phyloP scores from a whole-genome alignment of 1,140 invertebrate genomes.

The Atta texana region DNA sequence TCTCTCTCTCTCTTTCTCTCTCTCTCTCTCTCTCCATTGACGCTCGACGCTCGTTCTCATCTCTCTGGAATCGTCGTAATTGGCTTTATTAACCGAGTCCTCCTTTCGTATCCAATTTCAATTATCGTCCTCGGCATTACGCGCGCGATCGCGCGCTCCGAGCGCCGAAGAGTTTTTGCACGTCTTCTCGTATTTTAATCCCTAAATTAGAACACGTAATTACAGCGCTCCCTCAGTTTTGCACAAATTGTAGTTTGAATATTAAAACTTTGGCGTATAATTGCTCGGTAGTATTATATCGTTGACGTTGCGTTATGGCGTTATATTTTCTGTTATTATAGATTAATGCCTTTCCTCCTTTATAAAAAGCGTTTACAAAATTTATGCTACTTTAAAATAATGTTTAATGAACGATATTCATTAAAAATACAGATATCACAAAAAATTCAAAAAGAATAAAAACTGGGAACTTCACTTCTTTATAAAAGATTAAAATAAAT shows the following conservation, averaged over 20 bases:
- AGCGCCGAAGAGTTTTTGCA: constrained; percentile 47
- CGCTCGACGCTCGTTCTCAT: constrained; percentile 43
- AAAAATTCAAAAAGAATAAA: not conserved
- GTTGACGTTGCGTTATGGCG: constrained; percentile 21
- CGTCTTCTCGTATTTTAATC: constrained; percentile 58
- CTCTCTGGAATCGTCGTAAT: constrained; percentile 69
- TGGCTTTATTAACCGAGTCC: constrained; percentile 70
- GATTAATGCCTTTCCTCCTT: constrained; percentile 18
- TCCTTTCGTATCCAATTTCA: constrained; percentile 70
- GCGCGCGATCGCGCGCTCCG: constrained; percentile 33
- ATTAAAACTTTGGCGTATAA: constrained; percentile 52
- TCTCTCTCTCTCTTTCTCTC: not conserved
- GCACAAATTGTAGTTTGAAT: constrained; percentile 55
- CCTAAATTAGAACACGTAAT: constrained; percentile 60
- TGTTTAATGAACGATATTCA: not conserved
- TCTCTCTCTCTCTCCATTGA: constrained; percentile 10
- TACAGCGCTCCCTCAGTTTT: constrained; percentile 27
- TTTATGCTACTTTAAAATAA: not conserved
- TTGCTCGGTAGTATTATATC: constrained; percentile 24
- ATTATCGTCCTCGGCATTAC: constrained; percentile 68
- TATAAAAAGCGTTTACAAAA: constrained; percentile 1
- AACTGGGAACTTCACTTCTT: not conserved
- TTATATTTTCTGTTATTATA: constrained; percentile 4
- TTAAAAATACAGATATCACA: not conserved
- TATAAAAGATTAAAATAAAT: not conserved